These are phyloP conservation scores for Strigamia transsilvanica DNA, from an alignment of 2,888 invertebrate genomes.

Conservation along the genomic window DNA sequence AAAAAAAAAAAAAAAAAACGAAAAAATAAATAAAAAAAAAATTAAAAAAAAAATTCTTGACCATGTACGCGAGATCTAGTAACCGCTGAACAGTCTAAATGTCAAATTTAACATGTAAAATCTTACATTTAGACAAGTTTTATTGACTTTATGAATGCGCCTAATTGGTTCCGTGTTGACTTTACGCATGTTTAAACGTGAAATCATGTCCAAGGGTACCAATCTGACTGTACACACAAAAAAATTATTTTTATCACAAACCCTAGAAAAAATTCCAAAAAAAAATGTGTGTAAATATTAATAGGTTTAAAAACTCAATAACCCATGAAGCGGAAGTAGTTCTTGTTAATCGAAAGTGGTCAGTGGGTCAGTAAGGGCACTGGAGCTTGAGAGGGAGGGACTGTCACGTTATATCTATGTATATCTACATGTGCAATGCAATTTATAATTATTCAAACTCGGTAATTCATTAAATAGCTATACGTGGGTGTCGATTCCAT, in stretches of 20 bases:
- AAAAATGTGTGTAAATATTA: neutral
- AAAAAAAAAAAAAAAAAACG: no score
- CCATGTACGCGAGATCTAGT: no score
- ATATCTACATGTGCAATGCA: neutral
- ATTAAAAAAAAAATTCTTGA: no score
- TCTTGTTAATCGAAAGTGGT: neutral
- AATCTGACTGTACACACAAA: neutral
- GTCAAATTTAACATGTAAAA: no score
- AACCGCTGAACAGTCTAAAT: neutral
- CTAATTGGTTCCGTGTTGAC: neutral
- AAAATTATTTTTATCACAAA: no score
- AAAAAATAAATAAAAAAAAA: no score
- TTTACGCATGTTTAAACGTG: neutral
- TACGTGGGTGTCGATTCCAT: slow-evolving; percentile 1
- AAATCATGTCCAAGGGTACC: slow-evolving; percentile 1
- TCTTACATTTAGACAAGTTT: no score
- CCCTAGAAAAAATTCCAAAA: neutral
- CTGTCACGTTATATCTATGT: neutral
- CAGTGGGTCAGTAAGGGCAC: slow-evolving; percentile 16
- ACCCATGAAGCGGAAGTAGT: neutral
- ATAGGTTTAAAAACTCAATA: neutral
- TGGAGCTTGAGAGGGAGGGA: neutral
- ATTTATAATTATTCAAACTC: neutral
- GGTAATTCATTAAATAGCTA: neutral
- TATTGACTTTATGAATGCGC: no score